Base-by-base conservation (phyloP, 2,113 vertebrate genomes). In the Reinhardtius hippoglossoides region DNA sequence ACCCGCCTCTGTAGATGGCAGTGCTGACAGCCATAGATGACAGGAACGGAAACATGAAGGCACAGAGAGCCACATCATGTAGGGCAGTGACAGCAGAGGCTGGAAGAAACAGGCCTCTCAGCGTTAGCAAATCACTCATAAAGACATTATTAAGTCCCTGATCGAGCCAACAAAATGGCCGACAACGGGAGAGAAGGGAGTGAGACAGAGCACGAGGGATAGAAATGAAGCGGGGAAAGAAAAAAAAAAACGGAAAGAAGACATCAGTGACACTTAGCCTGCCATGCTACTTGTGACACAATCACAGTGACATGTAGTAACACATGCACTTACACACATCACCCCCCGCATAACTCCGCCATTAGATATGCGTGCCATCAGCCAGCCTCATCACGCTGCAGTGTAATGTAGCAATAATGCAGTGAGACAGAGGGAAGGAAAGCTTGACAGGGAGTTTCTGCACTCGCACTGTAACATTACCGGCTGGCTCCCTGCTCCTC, bases 291-390 rank as follows among this genome's bases (percentile, higher is more conserved):
- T 73, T 46, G 31, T 84, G 62, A 80, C 1, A 65, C 56, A 81
- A 44, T 78, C 61, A 37, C 61, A 40, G 21, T 54, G 71, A 63
- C 69, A 80, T 42, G 73, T 42, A 13, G 54, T 58, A 52, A 60
- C 71, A 60, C 46, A 23, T 46, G 15, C 31, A 48, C 18, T 56
- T 27, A 64, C 64, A 68, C 27, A 52, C 48, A 31, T 56, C 64
- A 52, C 46, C 40, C 35, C 59, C 26, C 23, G 44, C 56, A 65
- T 60, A 37, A 42, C 27, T 6, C 27, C 23, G 3, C 80, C 67
- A 69, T 84, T 80, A 81, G 23, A 74, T 57, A 20, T 59, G 67
- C 50, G 3, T 62, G 82, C 67, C 78, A 46, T 83, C 69, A 77
- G 46, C 59, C 60, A 12, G 56, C 57, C 48, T 80, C 78, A 56